Base-by-base conservation (phyloP, 2,888 invertebrate species). In the Dynastes maya region DNA sequence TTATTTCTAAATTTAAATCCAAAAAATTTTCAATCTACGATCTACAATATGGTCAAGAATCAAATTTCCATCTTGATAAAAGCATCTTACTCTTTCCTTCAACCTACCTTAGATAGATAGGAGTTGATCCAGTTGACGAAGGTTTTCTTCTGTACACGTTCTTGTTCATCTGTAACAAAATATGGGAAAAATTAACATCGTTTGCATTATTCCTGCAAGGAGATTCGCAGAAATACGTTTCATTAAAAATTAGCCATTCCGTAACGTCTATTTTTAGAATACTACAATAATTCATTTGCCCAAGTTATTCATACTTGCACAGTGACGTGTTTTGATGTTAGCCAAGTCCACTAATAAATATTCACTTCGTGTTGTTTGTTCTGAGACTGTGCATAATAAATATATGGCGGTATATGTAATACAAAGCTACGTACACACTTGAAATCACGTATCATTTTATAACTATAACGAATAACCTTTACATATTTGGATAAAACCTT, bases 91-190 rank as follows among this genome's bases (percentile, higher is more conserved):
- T 13, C 53, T 11, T 16, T 16, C 16, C 16, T 16, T 0, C 5
- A 22, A 32, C 90, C 93, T 90, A 98, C 98, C 95, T 98, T 97
- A 86, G 94, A 95, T 87, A 98, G 92, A 91, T 98, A 97, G 88
- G 98, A 97, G 91, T 98, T 98, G 90, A 98, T 98, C 98, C 98
- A 98, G 91, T 98, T 98, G 86, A 98, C 97, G 89, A 98, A 98
- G 82, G 98, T 98, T 90, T 98, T 98, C 93, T 98, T 98, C 90
- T 98, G 98, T 84, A 98, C 98, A 89, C 98, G 93, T 91, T 98
- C 98, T 91, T 98, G 98, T 91, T 98, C 98, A 93, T 98, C 98
- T 98, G 95, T 80, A 95, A 95, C 87, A 88, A 83, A 82, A 79
- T 11, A 11, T 22, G 49, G 3, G 37, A 37, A 70, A 70, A 70